Percentiles rank a stretch among this genome's conserved stretches.
Evolutionary conservation across 2,113 vertebrate species (phyloP).

Genomic region (Talpa occidentalis): DNA sequence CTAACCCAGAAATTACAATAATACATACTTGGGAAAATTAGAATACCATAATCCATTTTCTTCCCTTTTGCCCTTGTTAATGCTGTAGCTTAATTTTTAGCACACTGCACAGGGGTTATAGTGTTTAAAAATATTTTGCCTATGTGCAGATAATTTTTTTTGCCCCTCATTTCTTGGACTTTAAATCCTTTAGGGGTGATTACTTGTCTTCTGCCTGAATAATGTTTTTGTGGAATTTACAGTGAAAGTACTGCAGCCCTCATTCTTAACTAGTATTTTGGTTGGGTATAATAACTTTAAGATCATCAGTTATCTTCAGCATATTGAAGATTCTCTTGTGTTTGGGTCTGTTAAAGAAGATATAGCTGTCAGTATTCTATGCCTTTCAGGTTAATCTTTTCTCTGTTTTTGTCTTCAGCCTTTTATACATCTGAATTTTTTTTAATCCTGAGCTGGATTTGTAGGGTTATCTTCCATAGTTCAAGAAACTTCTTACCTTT

Average conservation of each 20-base stretch:
- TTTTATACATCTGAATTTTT: background rate
- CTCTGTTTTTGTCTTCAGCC: background rate
- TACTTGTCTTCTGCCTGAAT: background rate
- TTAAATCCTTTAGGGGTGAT: background rate
- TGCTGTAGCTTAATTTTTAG: background rate
- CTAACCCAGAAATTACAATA: background rate
- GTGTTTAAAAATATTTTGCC: background rate
- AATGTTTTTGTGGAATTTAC: background rate
- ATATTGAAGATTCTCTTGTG: background rate
- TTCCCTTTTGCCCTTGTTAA: background rate
- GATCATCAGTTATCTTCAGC: background rate
- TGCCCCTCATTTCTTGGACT: background rate
- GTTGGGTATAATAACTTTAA: background rate
- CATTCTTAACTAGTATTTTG: background rate
- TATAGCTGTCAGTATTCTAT: background rate
- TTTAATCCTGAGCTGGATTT: background rate
- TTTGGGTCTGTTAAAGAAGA: slow-evolving; percentile 14
- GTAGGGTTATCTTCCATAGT: background rate
- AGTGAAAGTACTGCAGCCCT: background rate
- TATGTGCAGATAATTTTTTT: background rate
- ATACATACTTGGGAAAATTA: no score
- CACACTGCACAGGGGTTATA: background rate
- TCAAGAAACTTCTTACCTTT: background rate
- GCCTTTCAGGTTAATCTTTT: background rate
- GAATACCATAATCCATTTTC: background rate